phyloP scores from a whole-genome alignment of 2,113 vertebrate genomes.

The Paralichthys olivaceus region DNA sequence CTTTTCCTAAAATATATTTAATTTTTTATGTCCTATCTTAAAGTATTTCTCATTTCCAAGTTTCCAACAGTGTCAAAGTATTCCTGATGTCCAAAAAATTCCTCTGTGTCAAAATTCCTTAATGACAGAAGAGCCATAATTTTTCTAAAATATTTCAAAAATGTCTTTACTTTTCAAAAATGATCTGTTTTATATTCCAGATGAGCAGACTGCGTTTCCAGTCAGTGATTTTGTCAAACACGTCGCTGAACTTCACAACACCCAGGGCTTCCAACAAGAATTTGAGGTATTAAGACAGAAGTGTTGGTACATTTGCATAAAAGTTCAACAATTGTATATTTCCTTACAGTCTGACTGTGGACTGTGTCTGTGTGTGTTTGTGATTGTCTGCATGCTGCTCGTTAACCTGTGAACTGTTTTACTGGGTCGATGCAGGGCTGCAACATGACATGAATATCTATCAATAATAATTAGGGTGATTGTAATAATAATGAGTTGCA shows the following conservation, averaged over 20 bases:
- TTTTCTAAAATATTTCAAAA: too few relatives aligned
- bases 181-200: constrained; percentile 67
- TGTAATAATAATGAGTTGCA: background rate
- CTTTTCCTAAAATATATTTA: too few relatives aligned
- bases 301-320: too few relatives aligned
- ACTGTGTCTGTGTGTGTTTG: constrained; percentile 2
- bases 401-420: background rate
- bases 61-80: background rate
- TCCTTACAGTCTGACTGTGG: background rate
- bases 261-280: constrained; percentile 90
- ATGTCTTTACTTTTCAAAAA: background rate
- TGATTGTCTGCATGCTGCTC: constrained; percentile 14
- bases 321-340: background rate
- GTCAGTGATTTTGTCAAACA: constrained; percentile 92
- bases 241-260: constrained; percentile 91
- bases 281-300: constrained; percentile 88
- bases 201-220: constrained; percentile 85
- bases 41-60: background rate
- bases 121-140: too few relatives aligned
- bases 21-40: background rate
- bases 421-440: background rate
- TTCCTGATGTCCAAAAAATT: background rate
- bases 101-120: too few relatives aligned
- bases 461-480: background rate
- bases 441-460: background rate